Evolutionary conservation across 2,888 invertebrate species (phyloP).

Genomic region (Caenorhabditis panamensis): DNA sequence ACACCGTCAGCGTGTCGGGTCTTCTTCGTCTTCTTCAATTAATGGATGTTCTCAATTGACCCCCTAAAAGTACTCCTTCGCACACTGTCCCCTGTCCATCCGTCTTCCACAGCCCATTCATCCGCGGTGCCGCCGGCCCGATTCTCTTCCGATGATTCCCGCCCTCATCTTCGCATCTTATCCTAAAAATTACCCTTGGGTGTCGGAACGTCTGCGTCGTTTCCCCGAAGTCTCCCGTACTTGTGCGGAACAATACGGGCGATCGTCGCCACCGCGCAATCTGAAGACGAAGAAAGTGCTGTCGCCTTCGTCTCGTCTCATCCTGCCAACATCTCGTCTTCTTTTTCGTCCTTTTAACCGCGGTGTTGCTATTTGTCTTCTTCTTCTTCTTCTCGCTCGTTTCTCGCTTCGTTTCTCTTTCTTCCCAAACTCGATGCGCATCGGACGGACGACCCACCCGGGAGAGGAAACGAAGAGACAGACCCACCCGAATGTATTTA

Average conservation of each 20-base stretch:
- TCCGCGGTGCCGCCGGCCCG: neutral
- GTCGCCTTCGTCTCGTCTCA: conserved; percentile 10
- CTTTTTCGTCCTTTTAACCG: conserved; percentile 11
- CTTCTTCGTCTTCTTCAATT: conserved; percentile 39
- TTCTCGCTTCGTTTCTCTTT: conserved; percentile 31
- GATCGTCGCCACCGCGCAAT: conserved; percentile 17
- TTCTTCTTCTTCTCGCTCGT: conserved; percentile 14
- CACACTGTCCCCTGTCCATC: conserved; percentile 4
- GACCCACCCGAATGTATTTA: conserved; percentile 44
- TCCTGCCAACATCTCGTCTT: conserved; percentile 17
- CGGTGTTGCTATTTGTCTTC: conserved; percentile 41
- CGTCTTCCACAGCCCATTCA: neutral
- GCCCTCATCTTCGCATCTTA: conserved; percentile 15
- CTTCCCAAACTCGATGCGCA: neutral
- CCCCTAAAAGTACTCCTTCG: conserved; percentile 28
- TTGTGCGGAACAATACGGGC: conserved; percentile 50
- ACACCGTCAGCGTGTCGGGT: conserved; percentile 20
- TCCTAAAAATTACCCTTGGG: conserved; percentile 21
- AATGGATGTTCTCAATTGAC: conserved; percentile 55
- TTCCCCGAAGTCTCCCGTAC: conserved; percentile 18
- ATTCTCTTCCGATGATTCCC: conserved; percentile 1
- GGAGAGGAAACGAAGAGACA: conserved; percentile 5
- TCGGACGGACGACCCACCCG: conserved; percentile 3
- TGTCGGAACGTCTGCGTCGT: neutral
- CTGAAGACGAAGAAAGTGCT: conserved; percentile 20